These are phyloP conservation scores for Chironomus striatipennis DNA, from an alignment of 1,140 invertebrate genomes.

Conservation along the genomic window DNA sequence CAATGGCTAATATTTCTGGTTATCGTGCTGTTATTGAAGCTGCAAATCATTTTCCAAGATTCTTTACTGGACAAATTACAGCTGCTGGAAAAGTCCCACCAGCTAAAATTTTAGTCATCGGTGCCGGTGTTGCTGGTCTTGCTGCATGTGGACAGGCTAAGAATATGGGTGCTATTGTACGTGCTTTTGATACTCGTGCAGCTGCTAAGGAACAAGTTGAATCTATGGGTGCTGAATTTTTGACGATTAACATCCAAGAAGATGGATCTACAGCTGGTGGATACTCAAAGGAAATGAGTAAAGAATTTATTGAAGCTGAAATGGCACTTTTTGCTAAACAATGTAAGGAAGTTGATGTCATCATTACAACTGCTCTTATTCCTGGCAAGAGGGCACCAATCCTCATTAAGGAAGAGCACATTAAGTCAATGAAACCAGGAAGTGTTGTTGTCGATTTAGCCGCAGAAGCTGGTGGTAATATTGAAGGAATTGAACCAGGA, in stretches of 20 bases:
- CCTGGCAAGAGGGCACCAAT: constrained; percentile 80
- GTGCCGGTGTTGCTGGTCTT: constrained; percentile 80
- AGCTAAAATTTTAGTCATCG: constrained; percentile 78
- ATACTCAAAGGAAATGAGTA: constrained; percentile 86
- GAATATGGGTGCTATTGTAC: constrained; percentile 81
- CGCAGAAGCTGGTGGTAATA: constrained; percentile 81
- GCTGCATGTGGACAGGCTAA: constrained; percentile 77
- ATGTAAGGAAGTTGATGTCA: constrained; percentile 67
- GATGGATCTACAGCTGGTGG: constrained; percentile 75
- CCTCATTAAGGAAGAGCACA: constrained; percentile 54
- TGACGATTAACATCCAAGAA: constrained; percentile 71
- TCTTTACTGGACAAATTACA: constrained; percentile 79
- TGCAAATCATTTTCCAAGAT: constrained; percentile 79
- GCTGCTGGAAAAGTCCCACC: constrained; percentile 79
- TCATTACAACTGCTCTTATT: constrained; percentile 82
- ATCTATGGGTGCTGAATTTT: constrained; percentile 78
- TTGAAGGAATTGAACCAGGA: constrained; percentile 75
- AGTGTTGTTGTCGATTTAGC: constrained; percentile 85
- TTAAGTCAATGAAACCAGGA: constrained; percentile 78
- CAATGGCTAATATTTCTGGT: constrained; percentile 88
- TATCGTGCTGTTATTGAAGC: constrained; percentile 86
- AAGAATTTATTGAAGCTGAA: constrained; percentile 80
- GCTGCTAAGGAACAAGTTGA: constrained; percentile 85
- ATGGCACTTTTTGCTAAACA: constrained; percentile 79
- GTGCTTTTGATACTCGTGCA: constrained; percentile 78